These are phyloP conservation scores for Numenius phaeopus DNA, from an alignment of 2,797 vertebrate species.

Conservation along the genomic window DNA sequence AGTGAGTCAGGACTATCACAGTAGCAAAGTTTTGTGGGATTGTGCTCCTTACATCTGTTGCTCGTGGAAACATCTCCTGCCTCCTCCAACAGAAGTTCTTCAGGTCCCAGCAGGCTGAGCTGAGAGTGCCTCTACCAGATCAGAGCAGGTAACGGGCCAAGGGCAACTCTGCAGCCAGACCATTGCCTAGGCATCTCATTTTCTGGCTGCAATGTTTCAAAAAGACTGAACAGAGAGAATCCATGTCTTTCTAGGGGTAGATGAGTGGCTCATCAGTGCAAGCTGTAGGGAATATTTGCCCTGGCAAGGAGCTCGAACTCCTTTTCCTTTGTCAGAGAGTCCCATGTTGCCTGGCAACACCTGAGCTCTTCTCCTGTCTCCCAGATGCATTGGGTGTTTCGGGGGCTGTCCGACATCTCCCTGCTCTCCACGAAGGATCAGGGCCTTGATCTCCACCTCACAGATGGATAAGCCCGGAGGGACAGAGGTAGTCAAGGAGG, in stretches of 20 bases:
- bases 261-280: neutral
- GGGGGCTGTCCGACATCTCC: neutral
- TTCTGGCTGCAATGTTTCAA: neutral
- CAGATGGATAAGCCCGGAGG: neutral
- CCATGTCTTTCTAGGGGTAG: neutral
- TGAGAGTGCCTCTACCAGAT: neutral
- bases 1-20: neutral
- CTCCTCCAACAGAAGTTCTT: neutral
- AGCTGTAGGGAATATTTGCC: neutral
- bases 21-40: neutral
- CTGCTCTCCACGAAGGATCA: neutral
- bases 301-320: neutral
- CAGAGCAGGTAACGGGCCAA: neutral
- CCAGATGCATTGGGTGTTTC: neutral
- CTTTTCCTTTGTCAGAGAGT: neutral
- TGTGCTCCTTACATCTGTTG: rapidly evolving
- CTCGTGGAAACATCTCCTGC: neutral
- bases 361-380: neutral
- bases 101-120: neutral
- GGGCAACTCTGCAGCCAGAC: neutral
- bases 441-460: neutral
- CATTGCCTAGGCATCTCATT: neutral
- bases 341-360: neutral
- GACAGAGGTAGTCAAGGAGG: neutral
- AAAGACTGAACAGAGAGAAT: neutral